Conservation (phyloP, 2,797 vertebrate species). For the Euthynnus affinis region DNA sequence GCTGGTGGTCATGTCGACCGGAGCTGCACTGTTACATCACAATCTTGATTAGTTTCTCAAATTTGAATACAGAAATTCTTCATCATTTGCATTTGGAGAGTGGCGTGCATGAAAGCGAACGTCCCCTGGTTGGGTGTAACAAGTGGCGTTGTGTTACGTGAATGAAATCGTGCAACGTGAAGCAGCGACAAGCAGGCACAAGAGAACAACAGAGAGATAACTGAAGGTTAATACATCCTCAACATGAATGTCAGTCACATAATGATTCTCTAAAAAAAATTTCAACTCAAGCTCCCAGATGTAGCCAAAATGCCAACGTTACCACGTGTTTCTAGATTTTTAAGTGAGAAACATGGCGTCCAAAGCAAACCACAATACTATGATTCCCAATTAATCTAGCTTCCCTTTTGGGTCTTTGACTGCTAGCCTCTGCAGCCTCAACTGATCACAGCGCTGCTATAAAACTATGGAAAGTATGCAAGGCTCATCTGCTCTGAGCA, state of each 20-base stretch:
- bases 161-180: background rate
- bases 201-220: no score
- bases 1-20: background rate
- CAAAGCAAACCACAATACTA: background rate
- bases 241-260: background rate
- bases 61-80: background rate
- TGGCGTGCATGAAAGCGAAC: background rate
- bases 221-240: no score
- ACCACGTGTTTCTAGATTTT: no score
- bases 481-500: slow-evolving; percentile 20
- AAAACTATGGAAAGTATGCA: slow-evolving; percentile 56
- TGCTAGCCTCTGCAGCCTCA: background rate
- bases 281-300: background rate
- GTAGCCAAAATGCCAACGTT: no score
- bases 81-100: background rate
- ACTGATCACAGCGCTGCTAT: slow-evolving; percentile 19
- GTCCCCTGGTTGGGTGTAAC: no score
- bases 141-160: background rate
- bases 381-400: background rate
- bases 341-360: background rate
- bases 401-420: background rate
- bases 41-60: background rate
- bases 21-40: background rate
- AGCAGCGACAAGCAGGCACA: background rate
- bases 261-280: background rate